Evolutionary conservation across 2,113 vertebrate genomes (phyloP).

Genomic region (Anolis carolinensis): DNA sequence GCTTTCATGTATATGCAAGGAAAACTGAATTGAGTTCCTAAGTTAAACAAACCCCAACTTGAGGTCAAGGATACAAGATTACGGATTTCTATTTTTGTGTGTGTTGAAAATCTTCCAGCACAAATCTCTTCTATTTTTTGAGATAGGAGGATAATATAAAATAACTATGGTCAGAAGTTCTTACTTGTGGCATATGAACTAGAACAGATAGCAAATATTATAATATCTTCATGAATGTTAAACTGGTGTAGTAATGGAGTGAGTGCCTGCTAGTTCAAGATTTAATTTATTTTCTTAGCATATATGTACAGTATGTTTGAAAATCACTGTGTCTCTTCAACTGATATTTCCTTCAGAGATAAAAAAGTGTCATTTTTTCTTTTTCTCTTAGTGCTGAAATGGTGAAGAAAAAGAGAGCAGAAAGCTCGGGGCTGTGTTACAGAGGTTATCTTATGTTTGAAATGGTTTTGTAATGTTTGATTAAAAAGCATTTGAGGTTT

Average conservation of each 20-base stretch:
- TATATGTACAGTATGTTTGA: constrained; percentile 7
- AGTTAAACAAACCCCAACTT: not conserved
- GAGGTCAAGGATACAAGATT: not conserved
- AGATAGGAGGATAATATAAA: not conserved
- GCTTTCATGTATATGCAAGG: too few species aligned
- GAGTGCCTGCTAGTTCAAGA: constrained; percentile 39
- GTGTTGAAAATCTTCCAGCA: not conserved
- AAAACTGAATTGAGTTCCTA: not conserved
- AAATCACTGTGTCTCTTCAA: constrained; percentile 55
- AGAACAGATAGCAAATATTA: constrained; percentile 19
- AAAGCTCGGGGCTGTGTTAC: constrained; percentile 54
- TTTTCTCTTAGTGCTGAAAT: constrained; percentile 45
- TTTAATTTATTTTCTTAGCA: constrained; percentile 59
- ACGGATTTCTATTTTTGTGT: not conserved
- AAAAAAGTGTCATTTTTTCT: constrained; percentile 31
- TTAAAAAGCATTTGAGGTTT: constrained; percentile 62
- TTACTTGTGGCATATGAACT: constrained; percentile 23
- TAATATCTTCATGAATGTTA: constrained; percentile 13
- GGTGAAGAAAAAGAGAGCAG: constrained; percentile 16
- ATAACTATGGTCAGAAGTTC: not conserved
- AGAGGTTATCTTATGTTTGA: constrained; percentile 58
- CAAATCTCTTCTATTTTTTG: not conserved
- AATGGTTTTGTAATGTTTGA: constrained; percentile 51
- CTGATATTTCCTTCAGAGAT: constrained; percentile 54
- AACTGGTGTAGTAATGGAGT: constrained; percentile 35